Conservation (phyloP, 2,113 vertebrate genomes). For the Triplophysa siluroides region DNA sequence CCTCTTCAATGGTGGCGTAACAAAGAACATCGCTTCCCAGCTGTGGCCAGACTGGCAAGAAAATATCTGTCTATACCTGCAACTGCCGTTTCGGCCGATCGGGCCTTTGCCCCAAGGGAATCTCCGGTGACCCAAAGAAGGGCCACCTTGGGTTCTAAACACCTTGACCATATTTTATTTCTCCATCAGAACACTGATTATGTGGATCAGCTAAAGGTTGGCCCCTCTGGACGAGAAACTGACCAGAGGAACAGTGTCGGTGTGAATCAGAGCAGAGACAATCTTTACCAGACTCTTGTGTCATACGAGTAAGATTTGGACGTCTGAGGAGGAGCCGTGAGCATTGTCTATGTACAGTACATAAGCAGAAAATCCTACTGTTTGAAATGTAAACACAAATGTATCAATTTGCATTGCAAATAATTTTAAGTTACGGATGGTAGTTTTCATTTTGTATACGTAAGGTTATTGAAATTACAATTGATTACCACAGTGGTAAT, state of each 20-base stretch:
- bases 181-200: constrained; percentile 70
- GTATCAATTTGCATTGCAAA: constrained; percentile 4
- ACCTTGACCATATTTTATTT: constrained; percentile 69
- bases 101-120: constrained; percentile 57
- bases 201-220: constrained; percentile 58
- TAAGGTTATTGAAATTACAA: not conserved
- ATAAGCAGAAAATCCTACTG: not conserved
- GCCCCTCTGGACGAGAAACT: constrained; percentile 31
- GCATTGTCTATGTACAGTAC: not conserved
- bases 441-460: not conserved
- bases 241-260: constrained; percentile 38
- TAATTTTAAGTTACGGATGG: not conserved
- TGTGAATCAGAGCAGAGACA: constrained; percentile 57
- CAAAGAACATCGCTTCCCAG: constrained; percentile 70
- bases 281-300: constrained; percentile 60
- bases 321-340: constrained; percentile 33
- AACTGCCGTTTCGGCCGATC: constrained; percentile 57
- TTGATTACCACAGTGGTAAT: not conserved
- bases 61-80: constrained; percentile 69
- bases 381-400: not conserved
- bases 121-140: constrained; percentile 57
- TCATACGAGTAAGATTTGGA: constrained; percentile 57
- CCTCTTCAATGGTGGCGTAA: constrained; percentile 71
- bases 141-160: constrained; percentile 58
- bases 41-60: constrained; percentile 64